Evolutionary conservation across 2,797 vertebrate species (phyloP), one percentile per base, ranked within the genome.

Genomic region (Prionace glauca): DNA sequence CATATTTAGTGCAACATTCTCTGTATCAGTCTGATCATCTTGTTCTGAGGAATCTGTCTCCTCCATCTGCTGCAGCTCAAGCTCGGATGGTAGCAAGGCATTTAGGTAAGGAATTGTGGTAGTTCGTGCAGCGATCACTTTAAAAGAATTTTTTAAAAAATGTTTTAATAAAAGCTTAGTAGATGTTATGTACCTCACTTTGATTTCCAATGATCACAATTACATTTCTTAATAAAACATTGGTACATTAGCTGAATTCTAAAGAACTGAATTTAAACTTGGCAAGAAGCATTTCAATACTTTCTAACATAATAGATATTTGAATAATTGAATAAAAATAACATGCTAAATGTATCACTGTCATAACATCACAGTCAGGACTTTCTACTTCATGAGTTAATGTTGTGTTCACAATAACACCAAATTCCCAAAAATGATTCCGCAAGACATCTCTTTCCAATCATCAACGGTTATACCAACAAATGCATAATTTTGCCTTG

Each of bases 21-120:
- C 99, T 0, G 98, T 98, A 98, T 99, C 99, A 0, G 98, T 98
- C 98, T 99, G 99, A 93, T 99, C 99, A 0, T 99, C 99, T 97
- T 99, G 99, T 96, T 99, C 99, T 0, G 99, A 99, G 0, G 99
- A 99, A 97, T 99, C 99, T 0, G 99, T 99, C 97, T 99, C 99
- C 96, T 99, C 99, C 97, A 99, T 98, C 10, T 98, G 97, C 96
- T 99, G 99, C 96, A 99, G 98, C 96, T 99, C 99, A 97, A 99
- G 98, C 96, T 99, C 99, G 0, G 99, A 99, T 0, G 99, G 99
- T 62, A 99, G 98, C 95, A 99, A 98, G 72, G 99, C 99, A 0
- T 98, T 99, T 97, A 99, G 97, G 96, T 99, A 99, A 0, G 99
- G 98, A 95, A 99, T 99, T 65, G 98, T 96, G 96, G 98, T 98